Percentiles rank a stretch among this genome's conserved stretches.
phyloP scores from a whole-genome alignment of 2,888 invertebrate species.

The Drosophila anomelani region DNA sequence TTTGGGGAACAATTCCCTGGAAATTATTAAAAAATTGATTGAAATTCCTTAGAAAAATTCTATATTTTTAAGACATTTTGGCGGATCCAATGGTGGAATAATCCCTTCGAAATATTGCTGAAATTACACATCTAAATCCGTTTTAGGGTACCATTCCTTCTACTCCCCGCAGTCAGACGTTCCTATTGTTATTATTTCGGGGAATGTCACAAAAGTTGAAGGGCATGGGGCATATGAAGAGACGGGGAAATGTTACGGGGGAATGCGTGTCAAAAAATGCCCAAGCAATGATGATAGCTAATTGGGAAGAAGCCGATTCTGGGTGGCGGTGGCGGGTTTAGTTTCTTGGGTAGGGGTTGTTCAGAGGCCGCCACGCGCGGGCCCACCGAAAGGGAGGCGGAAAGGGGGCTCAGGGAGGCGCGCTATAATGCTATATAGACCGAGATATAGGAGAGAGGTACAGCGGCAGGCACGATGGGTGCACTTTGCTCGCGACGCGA shows the following conservation, averaged over 20 bases:
- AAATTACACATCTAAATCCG: neutral
- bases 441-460: neutral
- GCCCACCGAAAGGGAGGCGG: neutral
- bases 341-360: slow-evolving; percentile 27
- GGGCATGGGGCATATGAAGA: slow-evolving; percentile 9
- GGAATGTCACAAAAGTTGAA: slow-evolving; percentile 3
- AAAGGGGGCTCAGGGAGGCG: neutral
- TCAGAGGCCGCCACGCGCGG: slow-evolving; percentile 39
- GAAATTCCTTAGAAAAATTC: neutral
- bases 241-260: neutral
- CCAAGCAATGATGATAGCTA: slow-evolving; percentile 12
- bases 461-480: slow-evolving; percentile 17
- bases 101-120: neutral
- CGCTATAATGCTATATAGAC: neutral
- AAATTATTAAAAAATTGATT: too few relatives aligned
- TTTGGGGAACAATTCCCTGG: neutral
- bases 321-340: slow-evolving; percentile 1
- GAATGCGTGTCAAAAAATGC: slow-evolving; percentile 7
- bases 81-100: neutral
- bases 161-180: slow-evolving; percentile 1
- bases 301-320: slow-evolving; percentile 32
- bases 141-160: slow-evolving; percentile 9
- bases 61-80: neutral
- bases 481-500: slow-evolving; percentile 60
- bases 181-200: slow-evolving; percentile 1